A percentile compares a stretch with the other conserved stretches of the same genome.
phyloP scores from a whole-genome alignment of 1,140 invertebrate species.

The Tetragnatha versicolor region DNA sequence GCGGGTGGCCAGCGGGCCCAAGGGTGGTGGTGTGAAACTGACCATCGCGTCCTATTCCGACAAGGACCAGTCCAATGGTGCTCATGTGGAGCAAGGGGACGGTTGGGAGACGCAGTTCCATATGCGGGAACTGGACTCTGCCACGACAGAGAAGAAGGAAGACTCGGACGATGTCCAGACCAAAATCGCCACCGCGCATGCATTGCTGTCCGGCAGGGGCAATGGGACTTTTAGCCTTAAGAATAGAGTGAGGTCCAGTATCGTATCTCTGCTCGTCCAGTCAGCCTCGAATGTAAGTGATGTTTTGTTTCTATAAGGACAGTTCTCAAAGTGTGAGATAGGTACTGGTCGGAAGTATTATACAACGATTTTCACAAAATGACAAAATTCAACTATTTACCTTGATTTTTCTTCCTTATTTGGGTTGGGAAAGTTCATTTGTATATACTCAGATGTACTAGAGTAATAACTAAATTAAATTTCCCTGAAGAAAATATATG shows the following conservation, averaged over 20 bases:
- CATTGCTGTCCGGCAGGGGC: constrained; percentile 65
- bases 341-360: no score
- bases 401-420: no score
- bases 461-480: no score
- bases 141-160: constrained; percentile 37
- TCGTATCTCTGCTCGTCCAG: constrained; percentile 89
- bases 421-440: no score
- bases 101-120: constrained; percentile 50
- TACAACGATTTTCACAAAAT: no score
- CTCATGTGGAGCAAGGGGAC: neutral
- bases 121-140: constrained; percentile 38
- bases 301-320: neutral
- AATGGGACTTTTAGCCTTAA: constrained; percentile 87
- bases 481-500: no score
- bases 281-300: constrained; percentile 74
- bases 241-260: constrained; percentile 90
- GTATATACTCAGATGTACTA: no score
- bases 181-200: constrained; percentile 35
- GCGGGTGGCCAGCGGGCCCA: constrained; percentile 17
- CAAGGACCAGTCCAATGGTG: constrained; percentile 10
- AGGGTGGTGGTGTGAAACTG: constrained; percentile 30
- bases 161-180: constrained; percentile 47
- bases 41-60: constrained; percentile 48
- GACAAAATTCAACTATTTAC: no score
- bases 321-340: constrained; percentile 11